Evolutionary conservation across 2,797 vertebrate genomes (phyloP).

Genomic region (Falco peregrinus): DNA sequence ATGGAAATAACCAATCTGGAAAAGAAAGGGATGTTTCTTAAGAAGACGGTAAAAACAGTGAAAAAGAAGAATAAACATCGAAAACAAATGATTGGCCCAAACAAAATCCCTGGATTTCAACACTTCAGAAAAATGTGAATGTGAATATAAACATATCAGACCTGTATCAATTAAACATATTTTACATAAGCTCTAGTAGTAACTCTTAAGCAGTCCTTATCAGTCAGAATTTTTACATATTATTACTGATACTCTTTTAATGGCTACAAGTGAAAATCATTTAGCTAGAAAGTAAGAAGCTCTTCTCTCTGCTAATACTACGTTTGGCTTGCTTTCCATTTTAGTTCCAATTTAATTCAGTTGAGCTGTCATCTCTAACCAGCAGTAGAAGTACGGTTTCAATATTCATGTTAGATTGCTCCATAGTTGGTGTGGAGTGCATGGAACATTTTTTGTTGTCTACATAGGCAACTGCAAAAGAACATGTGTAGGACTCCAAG

Average conservation of each 20-base stretch:
- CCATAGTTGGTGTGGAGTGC: neutral
- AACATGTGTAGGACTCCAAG: neutral
- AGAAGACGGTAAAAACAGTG: neutral
- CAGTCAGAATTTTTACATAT: neutral
- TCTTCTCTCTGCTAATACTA: neutral
- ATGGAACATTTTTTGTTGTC: neutral
- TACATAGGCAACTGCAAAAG: neutral
- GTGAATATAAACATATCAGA: neutral
- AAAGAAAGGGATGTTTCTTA: neutral
- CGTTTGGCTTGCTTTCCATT: neutral
- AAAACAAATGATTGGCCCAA: neutral
- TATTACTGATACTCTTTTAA: neutral
- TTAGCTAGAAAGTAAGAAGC: neutral
- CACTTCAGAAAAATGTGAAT: neutral
- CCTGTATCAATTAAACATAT: neutral
- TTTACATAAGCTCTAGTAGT: neutral
- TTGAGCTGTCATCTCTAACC: neutral
- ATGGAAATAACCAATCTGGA: constrained; percentile 19
- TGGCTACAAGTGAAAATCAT: neutral
- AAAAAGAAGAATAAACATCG: neutral
- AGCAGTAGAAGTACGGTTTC: neutral
- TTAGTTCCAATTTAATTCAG: neutral
- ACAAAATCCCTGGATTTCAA: neutral
- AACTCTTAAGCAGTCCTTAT: neutral
- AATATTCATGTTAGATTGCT: neutral